phyloP scores from a whole-genome alignment of 1,140 invertebrate genomes.

The Ceratina japonica region DNA sequence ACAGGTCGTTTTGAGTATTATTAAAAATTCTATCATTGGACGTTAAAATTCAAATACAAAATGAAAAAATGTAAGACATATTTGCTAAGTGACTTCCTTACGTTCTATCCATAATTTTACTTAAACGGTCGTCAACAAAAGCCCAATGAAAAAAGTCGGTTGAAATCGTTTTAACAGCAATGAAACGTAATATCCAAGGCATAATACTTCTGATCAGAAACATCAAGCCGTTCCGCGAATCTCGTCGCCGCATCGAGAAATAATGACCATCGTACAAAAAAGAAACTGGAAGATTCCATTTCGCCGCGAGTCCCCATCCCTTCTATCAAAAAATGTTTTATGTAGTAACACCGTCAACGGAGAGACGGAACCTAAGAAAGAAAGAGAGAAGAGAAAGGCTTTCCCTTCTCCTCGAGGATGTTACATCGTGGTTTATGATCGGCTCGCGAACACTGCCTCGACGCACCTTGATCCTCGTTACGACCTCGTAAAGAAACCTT shows the following conservation, averaged over 20 bases:
- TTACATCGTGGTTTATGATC: conserved; percentile 67
- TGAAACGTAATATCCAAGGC: not conserved
- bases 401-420: conserved; percentile 45
- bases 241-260: conserved; percentile 20
- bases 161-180: not conserved
- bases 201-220: conserved; percentile 30
- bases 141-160: not conserved
- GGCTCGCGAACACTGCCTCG: conserved; percentile 44
- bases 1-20: too few species aligned
- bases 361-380: not conserved
- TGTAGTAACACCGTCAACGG: conserved; percentile 5
- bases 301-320: conserved; percentile 4
- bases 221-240: conserved; percentile 19
- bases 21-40: too few species aligned
- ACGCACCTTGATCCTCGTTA: conserved; percentile 64
- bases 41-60: too few species aligned
- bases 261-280: conserved; percentile 30
- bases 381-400: conserved; percentile 1
- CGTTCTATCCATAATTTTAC: too few species aligned
- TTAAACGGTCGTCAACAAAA: too few species aligned
- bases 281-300: conserved; percentile 33
- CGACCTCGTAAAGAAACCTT: conserved; percentile 72
- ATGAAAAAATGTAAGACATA: too few species aligned
- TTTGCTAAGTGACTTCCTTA: too few species aligned
- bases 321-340: conserved; percentile 59